Percentiles rank a stretch among this genome's conserved stretches.
Evolutionary conservation across 2,113 vertebrate genomes (phyloP).

Genomic region (Girardinichthys multiradiatus): DNA sequence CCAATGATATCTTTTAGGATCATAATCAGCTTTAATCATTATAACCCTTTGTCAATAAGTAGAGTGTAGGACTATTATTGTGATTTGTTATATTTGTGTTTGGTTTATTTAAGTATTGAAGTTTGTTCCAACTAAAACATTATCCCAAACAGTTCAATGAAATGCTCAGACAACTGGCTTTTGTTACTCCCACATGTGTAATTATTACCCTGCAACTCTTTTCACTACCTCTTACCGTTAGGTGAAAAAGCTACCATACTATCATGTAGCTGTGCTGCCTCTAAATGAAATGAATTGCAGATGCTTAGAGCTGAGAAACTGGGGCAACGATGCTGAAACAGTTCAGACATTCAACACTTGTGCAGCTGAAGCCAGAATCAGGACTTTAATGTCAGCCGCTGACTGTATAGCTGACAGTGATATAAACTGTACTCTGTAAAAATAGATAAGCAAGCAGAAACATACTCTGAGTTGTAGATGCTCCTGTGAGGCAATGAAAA

Average conservation of each 20-base stretch:
- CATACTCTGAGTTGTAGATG: neutral
- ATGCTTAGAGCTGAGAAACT: constrained; percentile 58
- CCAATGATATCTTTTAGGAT: too few relatives aligned
- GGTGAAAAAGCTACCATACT: constrained; percentile 45
- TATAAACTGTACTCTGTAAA: constrained; percentile 5
- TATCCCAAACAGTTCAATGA: neutral
- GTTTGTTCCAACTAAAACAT: neutral
- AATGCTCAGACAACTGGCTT: constrained; percentile 23
- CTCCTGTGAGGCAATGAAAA: neutral
- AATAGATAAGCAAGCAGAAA: constrained; percentile 4
- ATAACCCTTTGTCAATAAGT: too few relatives aligned
- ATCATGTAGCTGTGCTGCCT: constrained; percentile 57
- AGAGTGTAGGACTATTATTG: too few relatives aligned
- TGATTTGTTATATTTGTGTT: too few relatives aligned
- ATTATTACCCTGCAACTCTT: constrained; percentile 13
- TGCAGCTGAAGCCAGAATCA: constrained; percentile 28
- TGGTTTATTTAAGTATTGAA: too few relatives aligned
- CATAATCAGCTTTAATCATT: too few relatives aligned
- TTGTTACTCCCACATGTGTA: constrained; percentile 50
- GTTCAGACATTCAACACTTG: constrained; percentile 44
- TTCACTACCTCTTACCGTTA: neutral
- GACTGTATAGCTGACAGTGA: neutral
- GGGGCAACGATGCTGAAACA: constrained; percentile 42
- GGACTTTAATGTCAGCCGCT: constrained; percentile 39
- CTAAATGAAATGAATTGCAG: constrained; percentile 68